Percentiles rank a stretch among this genome's conserved stretches.
phyloP scores from a whole-genome alignment of 2,113 vertebrate species.

The Lynx canadensis region DNA sequence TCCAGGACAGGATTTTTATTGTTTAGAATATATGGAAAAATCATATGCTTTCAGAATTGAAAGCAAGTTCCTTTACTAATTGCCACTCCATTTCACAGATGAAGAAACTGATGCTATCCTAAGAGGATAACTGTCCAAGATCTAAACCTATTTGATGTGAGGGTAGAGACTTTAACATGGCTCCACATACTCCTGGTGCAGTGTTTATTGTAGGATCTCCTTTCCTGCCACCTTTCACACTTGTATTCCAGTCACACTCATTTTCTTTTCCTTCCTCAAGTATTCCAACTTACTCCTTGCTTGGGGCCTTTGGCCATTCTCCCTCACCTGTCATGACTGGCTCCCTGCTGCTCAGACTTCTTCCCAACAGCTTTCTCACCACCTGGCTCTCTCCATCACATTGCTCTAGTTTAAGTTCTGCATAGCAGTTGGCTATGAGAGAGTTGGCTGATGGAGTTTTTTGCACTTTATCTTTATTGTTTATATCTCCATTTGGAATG shows the following conservation, averaged over 20 bases:
- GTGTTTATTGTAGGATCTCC: not conserved
- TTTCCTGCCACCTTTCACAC: too few relatives aligned
- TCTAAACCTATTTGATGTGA: not conserved
- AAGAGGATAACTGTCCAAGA: not conserved
- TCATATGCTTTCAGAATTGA: not conserved
- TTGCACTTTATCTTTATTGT: not conserved
- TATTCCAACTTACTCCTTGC: not conserved
- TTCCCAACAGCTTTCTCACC: not conserved
- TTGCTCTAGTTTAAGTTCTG: not conserved
- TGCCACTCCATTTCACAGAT: not conserved
- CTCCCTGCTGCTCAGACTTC: not conserved
- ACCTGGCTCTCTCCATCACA: not conserved
- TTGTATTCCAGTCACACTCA: not conserved
- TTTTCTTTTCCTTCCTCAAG: not conserved
- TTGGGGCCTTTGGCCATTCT: not conserved
- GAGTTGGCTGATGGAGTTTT: not conserved
- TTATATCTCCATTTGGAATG: not conserved
- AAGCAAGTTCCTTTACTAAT: constrained; percentile 8
- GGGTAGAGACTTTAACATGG: not conserved
- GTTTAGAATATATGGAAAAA: not conserved
- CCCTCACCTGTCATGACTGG: not conserved
- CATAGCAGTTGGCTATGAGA: not conserved
- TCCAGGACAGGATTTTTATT: constrained; percentile 11
- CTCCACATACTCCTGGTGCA: too few relatives aligned
- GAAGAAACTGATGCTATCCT: not conserved